These are phyloP conservation scores for Rallus limicola DNA, from an alignment of 2,113 vertebrate genomes.

Conservation along the genomic window DNA sequence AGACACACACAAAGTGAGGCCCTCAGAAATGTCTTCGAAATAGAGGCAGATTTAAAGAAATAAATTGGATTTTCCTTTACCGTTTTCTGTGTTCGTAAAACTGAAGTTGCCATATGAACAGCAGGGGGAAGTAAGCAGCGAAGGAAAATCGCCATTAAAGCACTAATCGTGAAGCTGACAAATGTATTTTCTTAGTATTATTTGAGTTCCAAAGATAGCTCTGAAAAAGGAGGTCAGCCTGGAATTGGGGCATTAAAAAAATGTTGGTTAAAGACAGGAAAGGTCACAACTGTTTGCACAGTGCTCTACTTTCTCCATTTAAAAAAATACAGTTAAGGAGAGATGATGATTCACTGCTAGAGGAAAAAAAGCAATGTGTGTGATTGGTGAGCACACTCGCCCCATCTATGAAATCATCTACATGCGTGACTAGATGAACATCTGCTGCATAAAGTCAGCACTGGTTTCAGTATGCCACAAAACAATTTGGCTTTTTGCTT, in stretches of 20 bases:
- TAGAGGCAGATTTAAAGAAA: conserved; percentile 5
- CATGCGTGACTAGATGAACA: conserved; percentile 67
- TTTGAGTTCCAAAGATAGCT: conserved; percentile 47
- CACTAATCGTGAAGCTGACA: conserved; percentile 15
- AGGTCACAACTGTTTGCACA: conserved; percentile 63
- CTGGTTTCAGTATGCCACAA: conserved; percentile 54
- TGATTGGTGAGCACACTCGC: conserved; percentile 54
- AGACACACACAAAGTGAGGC: neutral
- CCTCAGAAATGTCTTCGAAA: conserved; percentile 3
- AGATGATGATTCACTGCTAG: conserved; percentile 64
- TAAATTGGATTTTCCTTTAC: conserved; percentile 5
- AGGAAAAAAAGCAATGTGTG: neutral
- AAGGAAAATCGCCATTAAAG: conserved; percentile 27
- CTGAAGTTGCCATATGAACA: neutral
- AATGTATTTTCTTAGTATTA: conserved; percentile 49
- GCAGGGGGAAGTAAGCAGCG: neutral
- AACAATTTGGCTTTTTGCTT: conserved; percentile 54
- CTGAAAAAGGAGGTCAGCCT: conserved; percentile 55
- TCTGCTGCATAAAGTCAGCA: conserved; percentile 68
- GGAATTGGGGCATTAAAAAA: conserved; percentile 54
- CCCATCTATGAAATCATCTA: conserved; percentile 70
- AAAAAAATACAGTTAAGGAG: conserved; percentile 29
- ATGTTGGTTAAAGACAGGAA: conserved; percentile 55
- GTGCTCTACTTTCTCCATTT: conserved; percentile 54
- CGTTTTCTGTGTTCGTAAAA: conserved; percentile 31